These are phyloP conservation scores for Cranoglanis bouderius DNA, from an alignment of 2,113 vertebrate species.

Conservation along the genomic window DNA sequence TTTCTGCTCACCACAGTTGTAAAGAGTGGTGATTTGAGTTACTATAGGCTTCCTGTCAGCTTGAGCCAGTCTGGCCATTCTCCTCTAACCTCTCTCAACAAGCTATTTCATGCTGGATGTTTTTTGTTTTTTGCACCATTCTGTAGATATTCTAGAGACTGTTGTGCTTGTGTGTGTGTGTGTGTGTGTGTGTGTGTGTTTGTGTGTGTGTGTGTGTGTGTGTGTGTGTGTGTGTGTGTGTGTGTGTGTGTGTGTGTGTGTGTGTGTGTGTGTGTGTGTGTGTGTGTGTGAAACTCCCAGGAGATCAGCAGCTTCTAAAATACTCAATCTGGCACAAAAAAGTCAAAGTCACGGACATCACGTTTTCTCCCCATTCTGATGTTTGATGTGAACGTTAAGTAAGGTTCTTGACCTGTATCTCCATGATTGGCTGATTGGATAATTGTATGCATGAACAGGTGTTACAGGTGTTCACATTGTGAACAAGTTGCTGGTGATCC, in stretches of 20 bases:
- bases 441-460: background rate
- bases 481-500: background rate
- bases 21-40: background rate
- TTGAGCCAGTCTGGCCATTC: background rate
- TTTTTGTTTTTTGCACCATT: background rate
- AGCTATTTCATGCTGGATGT: background rate
- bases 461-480: background rate
- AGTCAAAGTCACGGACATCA: background rate
- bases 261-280: no score
- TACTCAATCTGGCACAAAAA: background rate
- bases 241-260: no score
- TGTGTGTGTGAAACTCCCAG: background rate
- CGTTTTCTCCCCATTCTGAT: background rate
- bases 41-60: background rate
- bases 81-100: background rate
- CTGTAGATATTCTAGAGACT: background rate
- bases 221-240: no score
- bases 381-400: background rate
- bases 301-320: background rate
- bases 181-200: no score
- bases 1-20: background rate
- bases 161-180: no score
- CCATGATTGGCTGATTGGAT: background rate
- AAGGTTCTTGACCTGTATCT: background rate
- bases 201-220: no score